phyloP scores from a whole-genome alignment of 2,113 vertebrate genomes.

The Macrotis lagotis region DNA sequence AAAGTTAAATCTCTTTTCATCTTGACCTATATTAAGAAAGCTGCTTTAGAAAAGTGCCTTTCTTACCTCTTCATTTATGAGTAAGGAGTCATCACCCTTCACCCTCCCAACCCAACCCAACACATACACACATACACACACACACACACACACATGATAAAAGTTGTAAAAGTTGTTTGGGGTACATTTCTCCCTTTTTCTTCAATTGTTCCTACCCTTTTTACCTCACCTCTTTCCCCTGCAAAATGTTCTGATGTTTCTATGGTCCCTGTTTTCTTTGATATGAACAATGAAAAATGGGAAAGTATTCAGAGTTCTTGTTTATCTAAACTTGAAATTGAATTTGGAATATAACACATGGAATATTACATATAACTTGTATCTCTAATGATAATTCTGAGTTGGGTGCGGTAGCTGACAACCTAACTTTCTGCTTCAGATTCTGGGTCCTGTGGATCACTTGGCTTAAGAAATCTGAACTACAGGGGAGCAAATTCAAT shows the following conservation, averaged over 20 bases:
- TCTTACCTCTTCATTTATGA: neutral
- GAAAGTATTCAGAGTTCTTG: neutral
- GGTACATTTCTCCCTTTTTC: neutral
- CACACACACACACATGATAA: too few species aligned
- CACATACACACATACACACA: too few species aligned
- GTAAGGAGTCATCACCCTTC: neutral
- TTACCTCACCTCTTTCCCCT: neutral
- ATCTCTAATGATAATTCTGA: neutral
- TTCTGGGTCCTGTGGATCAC: neutral
- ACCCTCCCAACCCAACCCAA: accelerated
- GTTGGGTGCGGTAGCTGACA: neutral
- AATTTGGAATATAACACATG: neutral
- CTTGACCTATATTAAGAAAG: constrained; percentile 71
- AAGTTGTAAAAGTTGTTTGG: too few species aligned
- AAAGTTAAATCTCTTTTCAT: constrained; percentile 77
- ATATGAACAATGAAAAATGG: neutral
- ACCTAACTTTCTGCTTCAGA: neutral
- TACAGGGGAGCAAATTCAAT: neutral
- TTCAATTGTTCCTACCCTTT: neutral
- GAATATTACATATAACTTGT: too few species aligned
- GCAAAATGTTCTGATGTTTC: neutral
- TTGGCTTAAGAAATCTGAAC: neutral
- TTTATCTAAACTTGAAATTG: neutral
- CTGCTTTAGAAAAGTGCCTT: constrained; percentile 17
- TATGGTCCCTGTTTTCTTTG: neutral